A percentile compares a stretch with the other conserved stretches of the same genome.
phyloP scores from a whole-genome alignment of 2,888 invertebrate genomes.

The Leptopilina syphax region DNA sequence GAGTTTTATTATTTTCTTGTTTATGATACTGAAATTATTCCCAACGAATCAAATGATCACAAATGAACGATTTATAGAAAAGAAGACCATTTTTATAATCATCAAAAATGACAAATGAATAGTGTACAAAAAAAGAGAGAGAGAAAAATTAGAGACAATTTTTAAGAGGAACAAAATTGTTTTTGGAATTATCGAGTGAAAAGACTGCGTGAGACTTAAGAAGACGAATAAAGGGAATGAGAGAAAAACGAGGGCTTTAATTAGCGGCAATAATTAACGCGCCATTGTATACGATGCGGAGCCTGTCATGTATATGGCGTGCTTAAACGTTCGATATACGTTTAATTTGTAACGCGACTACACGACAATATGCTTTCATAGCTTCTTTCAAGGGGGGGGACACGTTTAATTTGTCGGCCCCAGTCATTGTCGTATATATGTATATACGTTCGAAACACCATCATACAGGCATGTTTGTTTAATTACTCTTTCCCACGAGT shows the following conservation, averaged over 20 bases:
- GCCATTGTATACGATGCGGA: conserved; percentile 11
- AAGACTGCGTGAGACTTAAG: background rate
- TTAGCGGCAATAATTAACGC: conserved; percentile 61
- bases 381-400: conserved; percentile 1
- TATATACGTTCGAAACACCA: background rate
- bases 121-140: no score
- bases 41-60: no score
- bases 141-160: no score
- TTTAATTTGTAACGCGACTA: conserved; percentile 17
- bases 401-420: conserved; percentile 14
- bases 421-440: background rate
- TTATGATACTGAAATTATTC: no score
- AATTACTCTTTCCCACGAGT: conserved; percentile 20
- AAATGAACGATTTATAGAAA: no score
- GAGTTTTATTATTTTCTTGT: conserved; percentile 5
- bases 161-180: no score
- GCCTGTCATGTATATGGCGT: background rate
- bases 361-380: conserved; percentile 10
- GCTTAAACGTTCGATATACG: conserved; percentile 31
- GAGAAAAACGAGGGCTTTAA: conserved; percentile 53
- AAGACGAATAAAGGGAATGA: conserved; percentile 30
- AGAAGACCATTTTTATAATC: no score
- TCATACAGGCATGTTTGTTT: conserved; percentile 19
- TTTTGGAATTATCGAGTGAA: background rate
- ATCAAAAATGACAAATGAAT: no score